Base-by-base conservation (phyloP, 2,113 vertebrate genomes). In the Neomonachus schauinslandi region DNA sequence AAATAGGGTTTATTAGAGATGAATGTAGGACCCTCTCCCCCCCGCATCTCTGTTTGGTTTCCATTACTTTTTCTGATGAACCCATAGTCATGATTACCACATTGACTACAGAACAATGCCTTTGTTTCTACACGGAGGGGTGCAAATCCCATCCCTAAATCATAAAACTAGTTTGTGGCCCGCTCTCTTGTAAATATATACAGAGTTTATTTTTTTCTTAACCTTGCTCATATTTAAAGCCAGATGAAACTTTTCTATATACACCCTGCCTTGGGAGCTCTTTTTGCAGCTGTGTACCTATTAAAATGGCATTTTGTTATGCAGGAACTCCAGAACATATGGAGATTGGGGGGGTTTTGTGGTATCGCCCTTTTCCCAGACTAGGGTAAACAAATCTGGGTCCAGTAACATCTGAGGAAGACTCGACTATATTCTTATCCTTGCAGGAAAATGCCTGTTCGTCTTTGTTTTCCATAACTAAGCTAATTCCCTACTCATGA, bases 291-390 rank as follows among this genome's bases (percentile, higher is more conserved):
- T 96, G 33, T 7, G 53, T 11, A 71, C 26, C 46, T 71, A 91
- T 42, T 86, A 96, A 96, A 97, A 93, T 39, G 33, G 49, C 74
- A 96, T 89, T 94, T 90, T 79, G 67, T 96, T 89, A 91, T 26
- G 26, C 4, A 89, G 42, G 15, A 65, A 77, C 57, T 93, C 14
- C 31, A 42, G 71, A 82, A 76, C n/a, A 91, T 57, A 83, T 67
- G 89, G 82, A 86, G 5, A 10, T 2, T 39, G 46, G 33, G 5
- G 5, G 79, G 9, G 7, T 85, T 76, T 65, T 86, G 85, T 95
- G 55, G 51, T 36, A 74, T 80, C 69, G n/a, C 36, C 67, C 22
- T 65, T 87, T 83, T 67, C 71, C 13, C 55, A 71, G 31, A 96
- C 87, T 92, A 92, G 61, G 74, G 96, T 96, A 96, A 94, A 63